Evolutionary conservation across 2,797 vertebrate genomes (phyloP), one percentile per base, ranked within the genome.

Genomic region (Gadopsis bispinosus): DNA sequence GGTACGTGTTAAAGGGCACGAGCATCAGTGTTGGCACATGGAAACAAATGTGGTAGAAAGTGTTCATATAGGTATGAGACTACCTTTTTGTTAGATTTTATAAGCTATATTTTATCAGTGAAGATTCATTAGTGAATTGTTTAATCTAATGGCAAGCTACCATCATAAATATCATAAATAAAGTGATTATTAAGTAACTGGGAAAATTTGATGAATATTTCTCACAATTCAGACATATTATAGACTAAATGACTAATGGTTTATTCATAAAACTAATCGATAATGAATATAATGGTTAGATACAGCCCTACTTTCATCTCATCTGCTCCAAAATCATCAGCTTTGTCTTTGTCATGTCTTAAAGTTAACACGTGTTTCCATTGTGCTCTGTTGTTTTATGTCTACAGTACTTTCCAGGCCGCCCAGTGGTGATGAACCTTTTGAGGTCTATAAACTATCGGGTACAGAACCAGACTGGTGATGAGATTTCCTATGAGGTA

Each of bases 341-440:
- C 9, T 68, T 58, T 20, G 26, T 56, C 13, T 33, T 5, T 45
- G 4, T 58, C 11, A 45, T 11, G 55, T 51, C 22, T 39, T 62
- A 14, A 10, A 17, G 9, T 37, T 45, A 56, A 78, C 5, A 7
- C 12, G 12, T 31, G 0, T 66, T 61, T 58, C 20, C 50, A 17
- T 39, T 86, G 17, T 62, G 41, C 26, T 62, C 26, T 83, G 11
- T 63, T 86, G 22, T 77, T 75, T 62, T n/a, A 0, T 51, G 20
- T 81, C 62, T 58, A 19, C 89, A 98, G 97, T 95, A 96, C 85
- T 97, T 97, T 81, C 97, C 96, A 0, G 97, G 96, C 26, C 96
- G 95, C 22, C 93, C 95, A 3, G 8, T 88, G 0, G 95, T 97
- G 87, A 93, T 90, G 91, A 97, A 95, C 75, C 91, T 95, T 69